Evolutionary conservation across 1,140 invertebrate species (phyloP), one percentile per base, ranked within the genome.

Genomic region (Branchinecta lynchi): DNA sequence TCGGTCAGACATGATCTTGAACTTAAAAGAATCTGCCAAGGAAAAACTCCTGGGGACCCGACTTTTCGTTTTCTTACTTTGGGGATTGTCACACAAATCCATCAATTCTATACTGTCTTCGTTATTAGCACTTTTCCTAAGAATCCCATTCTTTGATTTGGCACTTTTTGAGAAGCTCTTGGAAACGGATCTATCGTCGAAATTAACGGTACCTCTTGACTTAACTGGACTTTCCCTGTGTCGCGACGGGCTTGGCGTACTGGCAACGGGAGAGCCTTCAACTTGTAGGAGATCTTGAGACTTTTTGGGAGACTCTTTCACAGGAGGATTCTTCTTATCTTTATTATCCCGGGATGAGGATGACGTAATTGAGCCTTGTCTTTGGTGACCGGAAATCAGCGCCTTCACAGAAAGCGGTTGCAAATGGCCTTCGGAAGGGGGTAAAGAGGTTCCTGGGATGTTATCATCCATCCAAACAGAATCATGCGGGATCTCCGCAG

Each of bases 41-140:
- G 71, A 71, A 66, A 71, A 71, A 66, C 71, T 71, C 8, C 71
- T 7, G 20, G 66, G 44, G n/a, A 15, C 44, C 43, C 65, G 65
- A 32, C 21, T 66, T 66, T 17, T 70, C 46, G 12, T 15, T 60
- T 60, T 60, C 17, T 60, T 60, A 12, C 12, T 15, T 20, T 60
- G 12, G 12, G 12, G 12, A 60, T 20, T 60, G 12, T 60, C 51
- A 60, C 51, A 60, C 51, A 60, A 15, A 60, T 60, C 51, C 17
- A 60, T 20, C 51, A 60, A 6, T 60, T 60, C 51, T 15, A 60
- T 60, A 60, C 51, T 60, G 17, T 60, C 51, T 60, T 60, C 51
- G 51, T 60, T 60, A 60, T 60, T 60, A 60, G 51, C 51, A 60
- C 51, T 60, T 60, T 60, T 60, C 6, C 51, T 12, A 20, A 60